phyloP scores from a whole-genome alignment of 1,140 invertebrate species.

The Drosophila sproati region DNA sequence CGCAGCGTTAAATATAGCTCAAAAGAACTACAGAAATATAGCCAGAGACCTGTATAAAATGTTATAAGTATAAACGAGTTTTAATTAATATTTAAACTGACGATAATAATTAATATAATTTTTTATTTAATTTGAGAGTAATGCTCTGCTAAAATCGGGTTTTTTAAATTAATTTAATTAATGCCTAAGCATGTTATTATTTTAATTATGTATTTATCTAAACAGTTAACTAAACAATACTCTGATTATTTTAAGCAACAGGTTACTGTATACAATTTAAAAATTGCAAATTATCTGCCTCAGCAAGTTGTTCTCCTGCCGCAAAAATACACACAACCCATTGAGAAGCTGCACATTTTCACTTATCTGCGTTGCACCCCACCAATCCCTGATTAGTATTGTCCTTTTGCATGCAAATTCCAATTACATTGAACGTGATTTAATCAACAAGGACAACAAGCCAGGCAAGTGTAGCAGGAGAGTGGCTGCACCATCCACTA shows the following conservation, averaged over 20 bases:
- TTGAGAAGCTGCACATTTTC: constrained; percentile 7
- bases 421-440: constrained; percentile 75
- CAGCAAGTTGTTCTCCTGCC: background rate
- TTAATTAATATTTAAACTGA: no score
- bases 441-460: constrained; percentile 76
- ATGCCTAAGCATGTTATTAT: no score
- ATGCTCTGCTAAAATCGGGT: no score
- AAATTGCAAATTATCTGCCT: background rate
- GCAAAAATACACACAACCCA: constrained; percentile 3
- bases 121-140: no score
- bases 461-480: constrained; percentile 37
- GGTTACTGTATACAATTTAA: background rate
- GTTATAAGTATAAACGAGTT: background rate
- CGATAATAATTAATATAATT: no score
- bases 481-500: constrained; percentile 23
- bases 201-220: no score
- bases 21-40: constrained; percentile 88
- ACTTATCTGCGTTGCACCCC: constrained; percentile 3
- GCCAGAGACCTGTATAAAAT: constrained; percentile 85
- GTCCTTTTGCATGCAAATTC: constrained; percentile 76
- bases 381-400: constrained; percentile 59
- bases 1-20: constrained; percentile 88
- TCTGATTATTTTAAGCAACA: background rate
- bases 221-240: no score
- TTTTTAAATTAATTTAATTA: no score